Conservation (phyloP, 2,113 vertebrate species). For the Onychostoma macrolepis region DNA sequence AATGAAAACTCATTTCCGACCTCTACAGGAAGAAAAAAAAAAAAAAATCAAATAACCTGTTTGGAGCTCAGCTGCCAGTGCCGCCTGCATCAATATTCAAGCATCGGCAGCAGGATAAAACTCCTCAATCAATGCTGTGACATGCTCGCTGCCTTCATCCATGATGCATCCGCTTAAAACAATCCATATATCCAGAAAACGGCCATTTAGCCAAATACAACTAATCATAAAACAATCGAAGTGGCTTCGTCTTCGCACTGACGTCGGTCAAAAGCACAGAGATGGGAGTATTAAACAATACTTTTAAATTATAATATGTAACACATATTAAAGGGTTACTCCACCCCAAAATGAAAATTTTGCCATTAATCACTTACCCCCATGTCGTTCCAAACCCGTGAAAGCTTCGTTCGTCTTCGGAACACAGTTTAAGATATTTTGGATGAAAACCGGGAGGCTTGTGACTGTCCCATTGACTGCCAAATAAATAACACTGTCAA, state of each 20-base stretch:
- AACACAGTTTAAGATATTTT: too few species aligned
- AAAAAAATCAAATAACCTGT: slow-evolving; percentile 50
- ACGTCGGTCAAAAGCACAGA: neutral
- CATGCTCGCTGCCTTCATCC: slow-evolving; percentile 54
- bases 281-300: neutral
- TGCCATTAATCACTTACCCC: too few species aligned
- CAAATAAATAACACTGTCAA: too few species aligned
- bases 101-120: slow-evolving; percentile 57
- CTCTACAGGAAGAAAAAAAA: slow-evolving; percentile 20
- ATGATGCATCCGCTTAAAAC: slow-evolving; percentile 51
- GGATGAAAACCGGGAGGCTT: too few species aligned
- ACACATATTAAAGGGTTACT: neutral
- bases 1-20: slow-evolving; percentile 60
- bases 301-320: neutral
- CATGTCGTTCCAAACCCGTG: too few species aligned
- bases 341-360: too few species aligned
- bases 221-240: slow-evolving; percentile 53
- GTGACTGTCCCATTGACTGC: too few species aligned
- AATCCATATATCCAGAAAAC: slow-evolving; percentile 63
- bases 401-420: too few species aligned
- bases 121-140: slow-evolving; percentile 58
- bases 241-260: neutral
- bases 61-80: slow-evolving; percentile 46
- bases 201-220: slow-evolving; percentile 49
- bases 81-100: slow-evolving; percentile 63